Percentiles rank a stretch among this genome's conserved stretches.
phyloP scores from a whole-genome alignment of 2,888 invertebrate species.

The Diarsia mendica region DNA sequence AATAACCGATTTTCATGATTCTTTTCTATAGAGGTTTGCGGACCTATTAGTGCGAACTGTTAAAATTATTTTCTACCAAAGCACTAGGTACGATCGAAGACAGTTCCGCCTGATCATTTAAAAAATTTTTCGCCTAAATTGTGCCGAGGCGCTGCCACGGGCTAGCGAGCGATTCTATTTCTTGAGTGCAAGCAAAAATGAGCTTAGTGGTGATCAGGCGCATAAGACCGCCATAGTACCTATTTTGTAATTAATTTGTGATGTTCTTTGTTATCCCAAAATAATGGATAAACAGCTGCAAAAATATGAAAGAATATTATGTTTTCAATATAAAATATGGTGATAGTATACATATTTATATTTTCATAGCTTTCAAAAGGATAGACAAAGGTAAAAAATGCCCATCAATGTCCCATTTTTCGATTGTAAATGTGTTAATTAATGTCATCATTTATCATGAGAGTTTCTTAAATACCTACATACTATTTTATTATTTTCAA shows the following conservation, averaged over 20 bases:
- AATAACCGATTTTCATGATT: too few species aligned
- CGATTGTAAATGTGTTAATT: conserved; percentile 14
- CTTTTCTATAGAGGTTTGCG: too few species aligned
- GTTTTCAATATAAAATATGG: conserved; percentile 24
- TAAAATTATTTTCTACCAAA: not conserved
- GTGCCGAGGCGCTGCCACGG: too few species aligned
- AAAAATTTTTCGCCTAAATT: too few species aligned
- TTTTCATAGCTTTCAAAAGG: conserved; percentile 88
- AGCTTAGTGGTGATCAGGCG: too few species aligned
- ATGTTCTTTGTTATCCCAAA: not conserved
- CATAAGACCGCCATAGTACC: too few species aligned
- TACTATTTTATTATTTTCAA: not conserved
- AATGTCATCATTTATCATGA: conserved; percentile 11
- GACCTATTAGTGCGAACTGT: not conserved
- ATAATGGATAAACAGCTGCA: conserved; percentile 44
- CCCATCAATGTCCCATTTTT: conserved; percentile 50
- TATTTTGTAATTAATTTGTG: conserved; percentile 1
- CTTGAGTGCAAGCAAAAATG: too few species aligned
- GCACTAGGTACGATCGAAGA: too few species aligned
- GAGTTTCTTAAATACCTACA: not conserved
- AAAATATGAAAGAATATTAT: conserved; percentile 19
- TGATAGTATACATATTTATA: conserved; percentile 67
- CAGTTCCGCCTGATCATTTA: too few species aligned
- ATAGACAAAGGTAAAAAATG: conserved; percentile 86
- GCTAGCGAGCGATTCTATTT: too few species aligned